A percentile compares a stretch with the other conserved stretches of the same genome.
These are phyloP conservation scores for Amphiprion ocellaris DNA, from an alignment of 2,113 vertebrate genomes.

Conservation along the genomic window DNA sequence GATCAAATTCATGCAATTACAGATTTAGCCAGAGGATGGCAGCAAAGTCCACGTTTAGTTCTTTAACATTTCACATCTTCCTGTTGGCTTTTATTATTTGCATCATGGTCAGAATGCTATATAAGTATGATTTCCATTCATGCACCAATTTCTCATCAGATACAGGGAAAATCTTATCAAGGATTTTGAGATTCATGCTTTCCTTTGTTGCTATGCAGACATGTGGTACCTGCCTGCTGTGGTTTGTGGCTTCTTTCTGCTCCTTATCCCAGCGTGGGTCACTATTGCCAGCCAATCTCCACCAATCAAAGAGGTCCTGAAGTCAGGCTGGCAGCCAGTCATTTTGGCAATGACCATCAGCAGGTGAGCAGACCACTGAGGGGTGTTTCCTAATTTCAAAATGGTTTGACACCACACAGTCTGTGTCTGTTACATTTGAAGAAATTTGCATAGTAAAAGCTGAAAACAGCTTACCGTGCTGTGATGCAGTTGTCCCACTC, in stretches of 20 bases:
- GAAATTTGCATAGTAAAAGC: no score
- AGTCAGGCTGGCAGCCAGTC: conserved; percentile 92
- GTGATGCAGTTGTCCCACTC: background rate
- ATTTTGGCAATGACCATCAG: conserved; percentile 94
- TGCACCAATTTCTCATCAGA: no score
- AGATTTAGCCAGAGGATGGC: conserved; percentile 52
- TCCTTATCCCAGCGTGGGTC: conserved; percentile 89
- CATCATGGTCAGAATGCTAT: background rate
- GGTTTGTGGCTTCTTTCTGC: conserved; percentile 85
- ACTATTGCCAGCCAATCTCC: conserved; percentile 84
- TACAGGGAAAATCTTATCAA: background rate
- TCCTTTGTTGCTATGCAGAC: conserved; percentile 75
- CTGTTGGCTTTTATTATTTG: background rate
- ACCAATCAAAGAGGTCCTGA: conserved; percentile 87
- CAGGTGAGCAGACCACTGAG: conserved; percentile 82
- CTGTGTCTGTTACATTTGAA: no score
- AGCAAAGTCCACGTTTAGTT: conserved; percentile 19
- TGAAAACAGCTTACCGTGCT: background rate
- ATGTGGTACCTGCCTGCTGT: conserved; percentile 84
- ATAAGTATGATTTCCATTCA: no score
- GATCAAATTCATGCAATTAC: background rate
- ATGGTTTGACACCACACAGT: no score
- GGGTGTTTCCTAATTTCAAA: no score
- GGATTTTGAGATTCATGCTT: background rate
- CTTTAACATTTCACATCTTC: background rate